Conservation (phyloP, 2,888 invertebrate genomes). For the Buathra laborator region DNA sequence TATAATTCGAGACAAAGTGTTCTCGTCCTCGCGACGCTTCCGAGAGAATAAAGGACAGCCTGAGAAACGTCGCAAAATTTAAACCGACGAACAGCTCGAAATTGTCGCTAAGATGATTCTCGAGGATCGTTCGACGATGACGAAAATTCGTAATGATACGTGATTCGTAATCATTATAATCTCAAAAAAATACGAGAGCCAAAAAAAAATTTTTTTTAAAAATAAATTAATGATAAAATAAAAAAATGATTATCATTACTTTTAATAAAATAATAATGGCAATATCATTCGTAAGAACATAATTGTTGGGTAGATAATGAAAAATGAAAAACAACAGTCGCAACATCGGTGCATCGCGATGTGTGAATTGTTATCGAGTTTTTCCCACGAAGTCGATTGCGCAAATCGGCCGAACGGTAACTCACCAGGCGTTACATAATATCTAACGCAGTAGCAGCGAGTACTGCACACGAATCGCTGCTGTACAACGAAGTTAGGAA, state of each 20-base stretch:
- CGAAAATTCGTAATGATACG: no score
- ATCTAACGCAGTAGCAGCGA: background rate
- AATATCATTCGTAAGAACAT: no score
- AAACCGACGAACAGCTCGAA: background rate
- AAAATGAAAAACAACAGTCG: background rate
- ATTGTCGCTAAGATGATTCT: background rate
- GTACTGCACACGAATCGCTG: background rate
- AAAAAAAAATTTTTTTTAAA: no score
- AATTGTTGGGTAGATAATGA: background rate
- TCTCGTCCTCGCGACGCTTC: background rate
- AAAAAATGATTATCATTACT: no score
- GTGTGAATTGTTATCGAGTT: background rate
- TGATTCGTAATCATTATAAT: no score
- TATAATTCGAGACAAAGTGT: slow-evolving; percentile 60
- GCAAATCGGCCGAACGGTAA: background rate
- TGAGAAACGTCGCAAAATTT: background rate
- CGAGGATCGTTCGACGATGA: background rate
- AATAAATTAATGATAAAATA: no score
- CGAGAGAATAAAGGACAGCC: background rate
- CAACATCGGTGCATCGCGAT: background rate
- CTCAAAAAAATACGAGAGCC: no score
- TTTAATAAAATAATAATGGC: no score
- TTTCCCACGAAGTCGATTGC: background rate
- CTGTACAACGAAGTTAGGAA: slow-evolving; percentile 12
- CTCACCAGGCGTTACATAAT: background rate